phyloP scores from a whole-genome alignment of 2,113 vertebrate genomes.

The Lonchura striata region DNA sequence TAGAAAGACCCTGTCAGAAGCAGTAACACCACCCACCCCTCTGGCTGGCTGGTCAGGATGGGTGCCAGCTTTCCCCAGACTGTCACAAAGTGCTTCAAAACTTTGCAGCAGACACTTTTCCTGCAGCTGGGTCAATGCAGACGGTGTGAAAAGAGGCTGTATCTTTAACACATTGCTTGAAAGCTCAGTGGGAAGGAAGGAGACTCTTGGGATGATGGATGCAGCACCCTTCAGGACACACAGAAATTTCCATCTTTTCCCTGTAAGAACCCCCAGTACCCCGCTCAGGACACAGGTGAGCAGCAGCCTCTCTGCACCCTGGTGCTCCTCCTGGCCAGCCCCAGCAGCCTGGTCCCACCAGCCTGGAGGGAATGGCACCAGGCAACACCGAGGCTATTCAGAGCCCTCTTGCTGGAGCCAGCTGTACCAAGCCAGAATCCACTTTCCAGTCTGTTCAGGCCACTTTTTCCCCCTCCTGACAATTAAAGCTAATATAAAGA shows the following conservation, averaged over 20 bases:
- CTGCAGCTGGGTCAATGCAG: background rate
- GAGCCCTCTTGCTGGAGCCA: background rate
- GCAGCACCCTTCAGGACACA: background rate
- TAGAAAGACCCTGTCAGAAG: background rate
- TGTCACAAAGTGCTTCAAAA: background rate
- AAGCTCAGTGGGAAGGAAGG: background rate
- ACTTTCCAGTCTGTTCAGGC: background rate
- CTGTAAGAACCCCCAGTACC: accelerated
- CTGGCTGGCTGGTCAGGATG: background rate
- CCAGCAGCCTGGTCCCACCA: background rate
- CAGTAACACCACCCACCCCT: no score
- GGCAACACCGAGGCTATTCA: background rate
- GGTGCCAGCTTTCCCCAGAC: background rate
- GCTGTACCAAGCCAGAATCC: background rate
- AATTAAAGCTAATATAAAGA: constrained; percentile 30
- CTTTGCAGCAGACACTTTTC: background rate
- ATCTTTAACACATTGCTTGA: background rate
- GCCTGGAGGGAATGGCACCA: background rate
- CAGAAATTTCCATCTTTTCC: accelerated
- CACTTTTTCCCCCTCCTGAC: background rate
- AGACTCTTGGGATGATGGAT: accelerated
- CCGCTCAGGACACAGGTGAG: background rate
- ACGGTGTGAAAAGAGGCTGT: background rate
- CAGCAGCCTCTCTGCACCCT: accelerated
- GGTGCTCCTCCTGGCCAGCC: background rate